Conservation (phyloP, 2,797 vertebrate genomes). For the Epinephelus malabaricus region DNA sequence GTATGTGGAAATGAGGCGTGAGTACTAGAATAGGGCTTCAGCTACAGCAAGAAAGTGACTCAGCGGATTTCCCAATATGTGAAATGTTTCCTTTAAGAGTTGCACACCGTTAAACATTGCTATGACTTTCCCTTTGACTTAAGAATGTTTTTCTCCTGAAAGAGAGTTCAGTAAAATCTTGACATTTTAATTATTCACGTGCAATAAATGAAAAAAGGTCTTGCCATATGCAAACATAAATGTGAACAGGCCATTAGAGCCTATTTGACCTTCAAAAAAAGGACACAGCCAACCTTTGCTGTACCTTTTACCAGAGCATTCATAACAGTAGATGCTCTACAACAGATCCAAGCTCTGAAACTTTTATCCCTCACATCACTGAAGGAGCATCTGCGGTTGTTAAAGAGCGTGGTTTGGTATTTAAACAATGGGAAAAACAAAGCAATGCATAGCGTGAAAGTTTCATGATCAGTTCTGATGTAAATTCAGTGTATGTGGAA, state of each 20-base stretch:
- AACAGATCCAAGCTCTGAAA: constrained; percentile 21
- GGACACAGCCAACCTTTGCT: constrained; percentile 12
- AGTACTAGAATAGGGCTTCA: no score
- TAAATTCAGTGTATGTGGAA: constrained; percentile 32
- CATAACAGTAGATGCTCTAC: constrained; percentile 13
- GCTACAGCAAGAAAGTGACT: background rate
- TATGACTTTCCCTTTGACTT: constrained; percentile 40
- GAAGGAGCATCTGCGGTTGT: constrained; percentile 25
- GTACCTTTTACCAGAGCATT: constrained; percentile 27
- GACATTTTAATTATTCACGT: constrained; percentile 40
- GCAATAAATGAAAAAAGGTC: constrained; percentile 48
- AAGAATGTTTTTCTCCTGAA: constrained; percentile 65
- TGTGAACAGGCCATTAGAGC: constrained; percentile 24
- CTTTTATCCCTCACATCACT: constrained; percentile 11
- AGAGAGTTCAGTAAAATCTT: constrained; percentile 45
- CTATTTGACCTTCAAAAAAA: constrained; percentile 12
- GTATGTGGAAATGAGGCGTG: no score
- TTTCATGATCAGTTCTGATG: constrained; percentile 32
- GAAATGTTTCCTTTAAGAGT: background rate
- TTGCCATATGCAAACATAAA: constrained; percentile 35
- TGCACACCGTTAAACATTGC: background rate
- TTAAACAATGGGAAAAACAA: background rate
- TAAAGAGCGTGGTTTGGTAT: constrained; percentile 9
- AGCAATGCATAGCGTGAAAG: constrained; percentile 2
- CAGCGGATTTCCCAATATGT: background rate